Conservation (phyloP, 2,797 vertebrate species). For the Cirrhinus molitorella region DNA sequence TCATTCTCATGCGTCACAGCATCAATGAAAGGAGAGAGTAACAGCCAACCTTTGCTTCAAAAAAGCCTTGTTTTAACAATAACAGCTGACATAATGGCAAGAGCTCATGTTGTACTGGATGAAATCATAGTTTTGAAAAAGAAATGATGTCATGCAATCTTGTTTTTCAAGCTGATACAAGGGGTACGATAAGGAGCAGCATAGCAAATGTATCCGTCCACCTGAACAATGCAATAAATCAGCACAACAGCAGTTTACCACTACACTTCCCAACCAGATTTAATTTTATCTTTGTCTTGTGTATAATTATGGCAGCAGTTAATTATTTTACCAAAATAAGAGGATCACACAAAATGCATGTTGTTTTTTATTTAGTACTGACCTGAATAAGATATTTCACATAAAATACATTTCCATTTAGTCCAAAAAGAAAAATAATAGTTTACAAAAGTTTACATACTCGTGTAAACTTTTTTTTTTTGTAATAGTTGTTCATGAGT, state of each 20-base stretch:
- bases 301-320: not conserved
- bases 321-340: no score
- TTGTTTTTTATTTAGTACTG: no score
- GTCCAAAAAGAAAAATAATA: no score
- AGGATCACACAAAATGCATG: no score
- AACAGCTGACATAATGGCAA: constrained; percentile 57
- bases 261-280: constrained; percentile 19
- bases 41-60: constrained; percentile 19
- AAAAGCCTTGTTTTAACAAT: constrained; percentile 54
- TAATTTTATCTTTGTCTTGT: not conserved
- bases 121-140: constrained; percentile 62
- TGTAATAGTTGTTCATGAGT: no score
- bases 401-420: no score
- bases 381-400: no score
- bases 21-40: constrained; percentile 20
- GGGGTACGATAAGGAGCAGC: constrained; percentile 44
- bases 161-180: constrained; percentile 61
- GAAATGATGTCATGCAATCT: constrained; percentile 55
- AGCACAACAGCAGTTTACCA: constrained; percentile 9
- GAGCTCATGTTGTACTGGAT: constrained; percentile 51
- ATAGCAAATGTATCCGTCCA: constrained; percentile 17
- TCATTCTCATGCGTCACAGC: not conserved
- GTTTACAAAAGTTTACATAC: no score
- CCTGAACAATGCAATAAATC: constrained; percentile 34
- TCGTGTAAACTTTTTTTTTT: no score